These are phyloP conservation scores for Synergus laeviventris DNA, from an alignment of 2,888 invertebrate species.

Conservation along the genomic window DNA sequence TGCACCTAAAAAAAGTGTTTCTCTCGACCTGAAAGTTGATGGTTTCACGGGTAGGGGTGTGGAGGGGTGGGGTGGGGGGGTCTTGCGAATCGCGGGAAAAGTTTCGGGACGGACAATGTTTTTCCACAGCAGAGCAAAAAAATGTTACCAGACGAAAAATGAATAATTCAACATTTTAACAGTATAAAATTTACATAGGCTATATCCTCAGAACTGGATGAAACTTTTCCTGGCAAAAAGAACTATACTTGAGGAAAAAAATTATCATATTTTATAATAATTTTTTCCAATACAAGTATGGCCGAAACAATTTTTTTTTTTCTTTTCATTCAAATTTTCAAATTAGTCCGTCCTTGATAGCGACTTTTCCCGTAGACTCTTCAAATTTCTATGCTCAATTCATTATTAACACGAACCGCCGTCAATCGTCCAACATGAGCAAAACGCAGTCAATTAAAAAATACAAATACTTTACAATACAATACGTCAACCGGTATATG, in stretches of 20 bases:
- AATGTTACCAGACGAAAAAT: conserved; percentile 9
- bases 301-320: not conserved
- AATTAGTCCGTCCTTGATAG: not conserved
- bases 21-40: conserved; percentile 25
- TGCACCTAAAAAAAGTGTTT: conserved; percentile 30
- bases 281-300: not conserved
- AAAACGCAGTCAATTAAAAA: conserved; percentile 69
- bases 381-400: conserved; percentile 34
- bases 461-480: conserved; percentile 67
- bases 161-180: conserved; percentile 35
- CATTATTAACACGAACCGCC: conserved; percentile 42
- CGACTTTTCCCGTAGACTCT: conserved; percentile 5
- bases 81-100: conserved; percentile 15
- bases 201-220: conserved; percentile 6
- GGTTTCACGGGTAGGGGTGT: not conserved
- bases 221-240: conserved; percentile 1
- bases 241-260: conserved; percentile 8
- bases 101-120: conserved; percentile 14
- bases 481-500: conserved; percentile 45
- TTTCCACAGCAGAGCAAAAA: not conserved
- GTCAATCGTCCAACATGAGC: conserved; percentile 64
- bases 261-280: conserved; percentile 21
- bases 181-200: conserved; percentile 24
- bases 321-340: not conserved
- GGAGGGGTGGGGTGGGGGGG: not conserved